Conservation (phyloP, 2,888 invertebrate species). For the Drosophila neonasuta region DNA sequence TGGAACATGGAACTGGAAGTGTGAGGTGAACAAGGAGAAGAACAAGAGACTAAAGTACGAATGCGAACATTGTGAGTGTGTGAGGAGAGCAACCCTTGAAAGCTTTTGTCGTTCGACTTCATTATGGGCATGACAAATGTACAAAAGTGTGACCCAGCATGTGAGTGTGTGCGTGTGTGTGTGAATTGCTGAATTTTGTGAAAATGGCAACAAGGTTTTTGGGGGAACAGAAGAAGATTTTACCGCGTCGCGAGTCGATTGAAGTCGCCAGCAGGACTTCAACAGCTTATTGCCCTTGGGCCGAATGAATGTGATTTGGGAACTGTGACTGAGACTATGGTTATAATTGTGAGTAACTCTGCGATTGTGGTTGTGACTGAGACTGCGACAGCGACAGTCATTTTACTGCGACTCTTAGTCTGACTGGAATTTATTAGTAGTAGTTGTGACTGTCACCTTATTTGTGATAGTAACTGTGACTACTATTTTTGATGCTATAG, state of each 20-base stretch:
- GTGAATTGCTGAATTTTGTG: conserved; percentile 11
- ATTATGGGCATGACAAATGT: conserved; percentile 66
- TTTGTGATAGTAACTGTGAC: no score
- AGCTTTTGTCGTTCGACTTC: conserved; percentile 62
- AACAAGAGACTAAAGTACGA: background rate
- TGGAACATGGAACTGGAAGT: conserved; percentile 32
- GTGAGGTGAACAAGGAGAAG: conserved; percentile 8
- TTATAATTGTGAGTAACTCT: conserved; percentile 16
- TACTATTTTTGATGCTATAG: no score
- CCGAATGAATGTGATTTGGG: conserved; percentile 3
- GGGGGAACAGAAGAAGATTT: conserved; percentile 7
- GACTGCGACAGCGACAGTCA: no score
- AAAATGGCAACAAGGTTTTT: conserved; percentile 17
- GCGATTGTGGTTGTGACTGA: no score
- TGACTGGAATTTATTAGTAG: no score
- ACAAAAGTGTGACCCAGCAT: conserved; percentile 43
- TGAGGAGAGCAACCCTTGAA: conserved; percentile 50
- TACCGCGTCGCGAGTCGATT: conserved; percentile 28
- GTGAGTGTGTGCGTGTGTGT: conserved; percentile 9
- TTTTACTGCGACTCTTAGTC: no score
- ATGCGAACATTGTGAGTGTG: background rate
- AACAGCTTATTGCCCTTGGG: conserved; percentile 42
- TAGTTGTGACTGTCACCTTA: no score
- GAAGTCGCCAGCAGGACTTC: conserved; percentile 23
- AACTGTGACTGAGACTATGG: conserved; percentile 9